A percentile compares a stretch with the other conserved stretches of the same genome.
These are phyloP conservation scores for Mizuhopecten yessoensis DNA, from an alignment of 1,140 invertebrate genomes.

Conservation along the genomic window DNA sequence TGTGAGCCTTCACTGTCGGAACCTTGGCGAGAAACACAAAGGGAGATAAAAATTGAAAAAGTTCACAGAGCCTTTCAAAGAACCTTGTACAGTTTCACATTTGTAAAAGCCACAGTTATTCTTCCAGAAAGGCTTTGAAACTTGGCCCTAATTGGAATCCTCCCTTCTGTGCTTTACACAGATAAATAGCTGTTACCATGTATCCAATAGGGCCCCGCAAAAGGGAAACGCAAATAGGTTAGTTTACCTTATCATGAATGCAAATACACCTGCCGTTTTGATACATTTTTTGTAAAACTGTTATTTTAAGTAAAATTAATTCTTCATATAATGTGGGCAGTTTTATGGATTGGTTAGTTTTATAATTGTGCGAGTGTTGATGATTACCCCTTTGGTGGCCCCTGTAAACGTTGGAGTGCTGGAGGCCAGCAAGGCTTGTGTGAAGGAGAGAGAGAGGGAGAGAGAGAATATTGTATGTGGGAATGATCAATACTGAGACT, in stretches of 20 bases:
- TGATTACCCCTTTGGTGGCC: not conserved
- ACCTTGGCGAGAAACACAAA: not conserved
- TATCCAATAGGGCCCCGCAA: not conserved
- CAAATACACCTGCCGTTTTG: not conserved
- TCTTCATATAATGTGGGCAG: not conserved
- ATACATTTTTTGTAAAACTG: not conserved
- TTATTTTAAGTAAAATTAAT: not conserved
- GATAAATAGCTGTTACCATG: conserved; percentile 38
- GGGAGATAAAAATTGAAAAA: conserved; percentile 34
- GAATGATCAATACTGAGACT: conserved; percentile 5
- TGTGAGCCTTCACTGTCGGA: not conserved
- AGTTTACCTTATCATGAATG: not conserved
- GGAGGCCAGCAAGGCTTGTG: conserved; percentile 2
- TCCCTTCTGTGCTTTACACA: not conserved
- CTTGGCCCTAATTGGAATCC: conserved; percentile 17
- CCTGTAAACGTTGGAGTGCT: not conserved
- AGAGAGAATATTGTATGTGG: conserved; percentile 38
- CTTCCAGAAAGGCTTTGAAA: conserved; percentile 28
- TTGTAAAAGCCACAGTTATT: conserved; percentile 28
- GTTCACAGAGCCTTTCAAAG: not conserved
- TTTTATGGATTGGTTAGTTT: not conserved
- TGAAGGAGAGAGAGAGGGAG: conserved; percentile 31
- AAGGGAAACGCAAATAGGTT: not conserved
- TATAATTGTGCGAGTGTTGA: not conserved
- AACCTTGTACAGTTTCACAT: not conserved